Percentiles rank a stretch among this genome's conserved stretches.
These are phyloP conservation scores for Meghimatium bilineatum DNA, from an alignment of 2,888 invertebrate genomes.

Conservation along the genomic window DNA sequence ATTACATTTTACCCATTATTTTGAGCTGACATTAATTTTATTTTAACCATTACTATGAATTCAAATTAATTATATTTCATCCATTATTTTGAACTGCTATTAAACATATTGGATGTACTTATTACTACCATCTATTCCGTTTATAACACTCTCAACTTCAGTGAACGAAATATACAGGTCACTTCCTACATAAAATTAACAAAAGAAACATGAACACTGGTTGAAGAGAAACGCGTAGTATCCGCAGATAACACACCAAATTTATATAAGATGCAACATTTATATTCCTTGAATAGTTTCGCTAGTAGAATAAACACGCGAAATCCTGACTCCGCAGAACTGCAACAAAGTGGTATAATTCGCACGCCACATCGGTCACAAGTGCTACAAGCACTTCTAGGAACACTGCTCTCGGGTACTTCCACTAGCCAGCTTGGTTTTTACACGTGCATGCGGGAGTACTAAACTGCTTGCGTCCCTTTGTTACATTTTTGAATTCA, in stretches of 20 bases:
- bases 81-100: too few species aligned
- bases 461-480: not conserved
- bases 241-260: not conserved
- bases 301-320: not conserved
- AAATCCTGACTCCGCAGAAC: not conserved
- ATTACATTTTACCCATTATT: too few species aligned
- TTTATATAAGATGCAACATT: too few species aligned
- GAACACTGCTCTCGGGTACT: not conserved
- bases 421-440: not conserved
- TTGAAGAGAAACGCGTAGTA: not conserved
- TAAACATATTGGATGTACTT: too few species aligned
- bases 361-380: not conserved
- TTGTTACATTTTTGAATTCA: not conserved
- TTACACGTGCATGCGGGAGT: not conserved
- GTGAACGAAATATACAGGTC: too few species aligned
- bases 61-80: too few species aligned
- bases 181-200: too few species aligned
- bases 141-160: too few species aligned
- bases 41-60: too few species aligned
- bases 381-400: not conserved
- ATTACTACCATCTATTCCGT: too few species aligned
- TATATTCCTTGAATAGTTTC: not conserved
- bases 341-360: not conserved
- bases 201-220: not conserved
- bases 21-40: too few species aligned